Evolutionary conservation across 2,113 vertebrate species (phyloP).

Genomic region (Pangasianodon hypophthalmus): DNA sequence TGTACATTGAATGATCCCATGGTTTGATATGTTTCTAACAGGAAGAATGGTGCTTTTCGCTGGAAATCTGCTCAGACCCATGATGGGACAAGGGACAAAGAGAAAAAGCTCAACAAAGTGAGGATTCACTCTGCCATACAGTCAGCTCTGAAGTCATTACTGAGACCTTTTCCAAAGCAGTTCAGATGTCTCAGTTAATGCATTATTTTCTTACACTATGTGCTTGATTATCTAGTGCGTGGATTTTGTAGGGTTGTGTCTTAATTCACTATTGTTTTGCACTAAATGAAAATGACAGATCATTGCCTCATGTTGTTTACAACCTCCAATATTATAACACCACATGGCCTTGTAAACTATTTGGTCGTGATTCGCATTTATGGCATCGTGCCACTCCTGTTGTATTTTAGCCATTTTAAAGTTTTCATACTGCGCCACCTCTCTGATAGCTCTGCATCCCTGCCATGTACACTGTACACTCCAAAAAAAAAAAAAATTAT

Average conservation of each 20-base stretch:
- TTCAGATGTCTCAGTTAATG: neutral
- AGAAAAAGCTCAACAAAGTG: constrained; percentile 81
- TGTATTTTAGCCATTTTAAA: neutral
- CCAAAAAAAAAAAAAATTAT: no score
- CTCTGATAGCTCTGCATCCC: no score
- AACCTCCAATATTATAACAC: neutral
- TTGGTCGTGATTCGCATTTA: neutral
- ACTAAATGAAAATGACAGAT: neutral
- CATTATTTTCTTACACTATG: neutral
- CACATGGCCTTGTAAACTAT: neutral
- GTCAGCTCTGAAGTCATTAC: neutral
- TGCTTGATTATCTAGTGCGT: neutral
- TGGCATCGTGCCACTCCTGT: neutral
- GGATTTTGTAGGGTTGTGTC: neutral
- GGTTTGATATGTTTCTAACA: constrained; percentile 50
- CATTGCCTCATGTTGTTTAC: neutral
- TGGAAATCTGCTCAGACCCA: constrained; percentile 75
- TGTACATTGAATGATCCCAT: neutral
- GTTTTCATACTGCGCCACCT: neutral
- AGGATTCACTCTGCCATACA: constrained; percentile 41
- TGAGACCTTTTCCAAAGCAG: neutral
- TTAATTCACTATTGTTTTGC: neutral
- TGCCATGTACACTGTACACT: no score
- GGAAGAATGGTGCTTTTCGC: constrained; percentile 72
- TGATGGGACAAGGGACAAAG: constrained; percentile 67